These are phyloP conservation scores for Diorhabda elongata DNA, from an alignment of 1,140 invertebrate genomes.

Conservation along the genomic window DNA sequence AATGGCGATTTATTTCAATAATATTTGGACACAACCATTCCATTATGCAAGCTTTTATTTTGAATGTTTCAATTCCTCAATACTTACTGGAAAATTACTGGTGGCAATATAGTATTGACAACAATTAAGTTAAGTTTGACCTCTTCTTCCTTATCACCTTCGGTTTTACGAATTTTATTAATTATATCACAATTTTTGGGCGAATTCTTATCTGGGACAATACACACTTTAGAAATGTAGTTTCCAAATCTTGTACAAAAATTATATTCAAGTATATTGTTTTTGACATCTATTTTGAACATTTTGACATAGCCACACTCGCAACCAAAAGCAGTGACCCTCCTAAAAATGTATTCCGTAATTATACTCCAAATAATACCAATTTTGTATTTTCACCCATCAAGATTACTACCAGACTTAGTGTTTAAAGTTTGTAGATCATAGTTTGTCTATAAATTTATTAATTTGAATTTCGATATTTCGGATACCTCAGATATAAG, in stretches of 20 bases:
- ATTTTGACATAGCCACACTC: slow-evolving; percentile 61
- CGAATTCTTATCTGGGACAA: slow-evolving; percentile 49
- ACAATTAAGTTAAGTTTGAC: slow-evolving; percentile 55
- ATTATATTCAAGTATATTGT: slow-evolving; percentile 49
- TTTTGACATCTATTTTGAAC: slow-evolving; percentile 51
- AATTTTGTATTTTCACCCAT: too few relatives aligned
- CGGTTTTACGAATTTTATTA: neutral
- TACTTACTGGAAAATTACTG: slow-evolving; percentile 58
- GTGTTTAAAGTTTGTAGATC: too few relatives aligned
- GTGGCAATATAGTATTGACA: slow-evolving; percentile 54
- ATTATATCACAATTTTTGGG: slow-evolving; percentile 24
- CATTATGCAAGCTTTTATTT: too few relatives aligned
- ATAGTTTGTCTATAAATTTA: too few relatives aligned
- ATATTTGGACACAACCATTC: too few relatives aligned
- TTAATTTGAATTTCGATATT: too few relatives aligned
- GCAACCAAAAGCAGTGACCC: slow-evolving; percentile 60
- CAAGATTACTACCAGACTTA: too few relatives aligned
- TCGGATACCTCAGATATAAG: too few relatives aligned
- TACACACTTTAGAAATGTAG: slow-evolving; percentile 55
- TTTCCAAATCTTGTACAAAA: slow-evolving; percentile 57
- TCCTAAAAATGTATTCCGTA: slow-evolving; percentile 41
- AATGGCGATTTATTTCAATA: too few relatives aligned
- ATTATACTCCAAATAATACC: too few relatives aligned
- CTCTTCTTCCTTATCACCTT: slow-evolving; percentile 12
- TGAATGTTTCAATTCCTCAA: neutral